Conservation (phyloP, 2,113 vertebrate species). For the cattle (Bos taurus) region ARS-UCD2.0 NC_037352.1:18248501-18249000, state of each 20-base stretch:
- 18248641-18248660: background rate
- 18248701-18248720: background rate
- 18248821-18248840: background rate
- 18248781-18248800: background rate
- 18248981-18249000: background rate
- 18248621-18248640: background rate
- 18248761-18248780: background rate
- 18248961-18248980: background rate
- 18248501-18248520: background rate
- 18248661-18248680: background rate
- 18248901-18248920: background rate
- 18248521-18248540: background rate
- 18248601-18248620: background rate
- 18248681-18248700: background rate
- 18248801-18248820: background rate
- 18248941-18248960: background rate
- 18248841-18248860: background rate
- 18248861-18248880: background rate
- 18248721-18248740: background rate
- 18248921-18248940: background rate
- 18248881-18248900: background rate
- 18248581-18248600: background rate
- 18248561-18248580: background rate
- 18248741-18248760: too few relatives aligned
- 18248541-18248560: background rate